Conservation (phyloP, 2,888 invertebrate species). For the Trypoxylon attenuatum region DNA sequence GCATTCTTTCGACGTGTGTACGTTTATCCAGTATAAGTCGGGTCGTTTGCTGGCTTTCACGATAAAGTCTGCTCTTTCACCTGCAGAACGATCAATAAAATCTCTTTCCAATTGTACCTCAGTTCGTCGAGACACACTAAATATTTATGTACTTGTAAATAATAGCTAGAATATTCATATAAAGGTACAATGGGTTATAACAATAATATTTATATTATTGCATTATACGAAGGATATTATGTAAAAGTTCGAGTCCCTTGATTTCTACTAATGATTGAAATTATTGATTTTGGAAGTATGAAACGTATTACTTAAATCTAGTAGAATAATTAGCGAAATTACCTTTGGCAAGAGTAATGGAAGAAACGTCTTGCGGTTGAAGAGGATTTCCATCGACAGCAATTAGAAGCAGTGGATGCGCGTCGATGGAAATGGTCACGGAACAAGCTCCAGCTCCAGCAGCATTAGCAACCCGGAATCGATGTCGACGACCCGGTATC, state of each 20-base stretch:
- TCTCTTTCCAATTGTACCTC: neutral
- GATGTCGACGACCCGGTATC: conserved; percentile 78
- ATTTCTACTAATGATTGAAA: too few species aligned
- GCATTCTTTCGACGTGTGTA: conserved; percentile 76
- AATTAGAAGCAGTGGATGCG: conserved; percentile 80
- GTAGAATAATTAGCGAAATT: neutral
- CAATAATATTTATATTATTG: neutral
- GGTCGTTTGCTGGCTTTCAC: conserved; percentile 79
- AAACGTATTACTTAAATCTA: too few species aligned
- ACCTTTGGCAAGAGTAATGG: conserved; percentile 80
- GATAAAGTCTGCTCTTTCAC: conserved; percentile 86
- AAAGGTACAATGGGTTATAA: neutral
- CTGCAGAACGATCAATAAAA: conserved; percentile 63
- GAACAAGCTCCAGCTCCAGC: conserved; percentile 83
- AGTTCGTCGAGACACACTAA: too few species aligned
- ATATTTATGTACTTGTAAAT: too few species aligned
- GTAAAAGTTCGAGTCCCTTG: too few species aligned
- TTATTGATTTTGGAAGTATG: too few species aligned
- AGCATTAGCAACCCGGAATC: conserved; percentile 82
- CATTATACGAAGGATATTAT: too few species aligned
- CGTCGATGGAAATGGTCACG: conserved; percentile 80
- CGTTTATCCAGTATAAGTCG: conserved; percentile 80
- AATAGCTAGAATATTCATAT: too few species aligned
- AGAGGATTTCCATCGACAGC: conserved; percentile 84
- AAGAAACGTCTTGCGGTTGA: conserved; percentile 77